These are phyloP conservation scores for Apodemus agrarius DNA, from an alignment of 2,797 vertebrate species.

Conservation along the genomic window DNA sequence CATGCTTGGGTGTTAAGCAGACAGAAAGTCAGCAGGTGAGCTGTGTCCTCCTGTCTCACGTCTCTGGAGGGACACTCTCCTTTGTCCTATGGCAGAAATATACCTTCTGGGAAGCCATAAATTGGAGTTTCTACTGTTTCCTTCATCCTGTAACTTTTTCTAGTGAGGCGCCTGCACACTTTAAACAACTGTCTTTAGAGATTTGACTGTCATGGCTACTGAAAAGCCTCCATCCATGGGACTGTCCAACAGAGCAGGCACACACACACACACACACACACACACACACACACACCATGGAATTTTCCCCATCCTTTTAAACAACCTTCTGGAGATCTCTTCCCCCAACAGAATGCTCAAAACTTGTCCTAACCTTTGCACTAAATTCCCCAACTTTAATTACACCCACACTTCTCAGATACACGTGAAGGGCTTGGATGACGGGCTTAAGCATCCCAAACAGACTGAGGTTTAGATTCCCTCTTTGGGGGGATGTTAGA, in stretches of 20 bases:
- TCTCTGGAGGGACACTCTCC: background rate
- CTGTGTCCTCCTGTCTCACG: background rate
- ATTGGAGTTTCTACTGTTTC: background rate
- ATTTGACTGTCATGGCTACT: background rate
- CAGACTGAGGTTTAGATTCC: background rate
- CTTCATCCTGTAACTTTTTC: background rate
- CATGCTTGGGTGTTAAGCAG: background rate
- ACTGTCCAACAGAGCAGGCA: background rate
- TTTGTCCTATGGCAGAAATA: background rate
- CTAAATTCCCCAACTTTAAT: too few species aligned
- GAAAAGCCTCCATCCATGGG: background rate
- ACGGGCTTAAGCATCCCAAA: accelerated
- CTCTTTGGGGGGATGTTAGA: background rate
- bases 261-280: background rate
- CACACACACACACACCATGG: background rate
- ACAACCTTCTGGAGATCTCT: background rate
- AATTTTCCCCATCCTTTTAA: background rate
- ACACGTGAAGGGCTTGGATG: accelerated
- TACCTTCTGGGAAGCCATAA: background rate
- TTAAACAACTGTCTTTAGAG: background rate
- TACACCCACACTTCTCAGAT: background rate
- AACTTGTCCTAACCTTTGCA: background rate
- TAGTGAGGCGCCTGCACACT: accelerated
- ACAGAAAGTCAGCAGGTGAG: background rate
- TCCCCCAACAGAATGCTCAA: background rate